Conservation (phyloP, 2,888 invertebrate species). For the Lordiphosa andalusiaca region DNA sequence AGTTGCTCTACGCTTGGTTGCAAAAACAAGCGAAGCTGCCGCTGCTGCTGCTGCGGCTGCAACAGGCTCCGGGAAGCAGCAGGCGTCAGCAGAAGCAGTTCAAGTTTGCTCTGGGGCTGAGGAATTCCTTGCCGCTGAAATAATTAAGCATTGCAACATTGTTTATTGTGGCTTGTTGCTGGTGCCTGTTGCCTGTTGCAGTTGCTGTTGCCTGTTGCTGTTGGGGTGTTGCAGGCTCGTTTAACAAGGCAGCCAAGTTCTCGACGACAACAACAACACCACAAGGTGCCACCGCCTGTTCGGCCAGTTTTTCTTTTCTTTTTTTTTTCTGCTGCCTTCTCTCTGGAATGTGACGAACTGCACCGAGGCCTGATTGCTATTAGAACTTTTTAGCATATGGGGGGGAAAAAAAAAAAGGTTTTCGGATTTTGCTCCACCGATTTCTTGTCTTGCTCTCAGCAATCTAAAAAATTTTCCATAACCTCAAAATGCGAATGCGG, state of each 20-base stretch:
- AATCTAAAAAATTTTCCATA: slow-evolving; percentile 59
- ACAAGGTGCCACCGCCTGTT: slow-evolving; percentile 65
- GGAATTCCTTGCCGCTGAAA: slow-evolving; percentile 75
- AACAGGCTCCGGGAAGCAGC: slow-evolving; percentile 22
- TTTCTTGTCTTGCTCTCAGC: slow-evolving; percentile 36
- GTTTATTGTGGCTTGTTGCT: slow-evolving; percentile 58
- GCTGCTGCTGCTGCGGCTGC: slow-evolving; percentile 33
- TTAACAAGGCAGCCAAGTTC: slow-evolving; percentile 68
- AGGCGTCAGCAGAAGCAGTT: slow-evolving; percentile 61
- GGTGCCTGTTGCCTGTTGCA: slow-evolving; percentile 16
- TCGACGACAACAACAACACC: slow-evolving; percentile 39
- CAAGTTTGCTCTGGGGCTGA: slow-evolving; percentile 58
- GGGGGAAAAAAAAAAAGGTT: not conserved
- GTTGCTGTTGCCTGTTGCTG: slow-evolving; percentile 31
- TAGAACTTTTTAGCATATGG: slow-evolving; percentile 11
- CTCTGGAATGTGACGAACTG: slow-evolving; percentile 50
- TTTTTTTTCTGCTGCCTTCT: slow-evolving; percentile 20
- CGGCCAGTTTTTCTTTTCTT: slow-evolving; percentile 47
- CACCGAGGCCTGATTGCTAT: slow-evolving; percentile 11
- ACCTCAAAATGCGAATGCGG: slow-evolving; percentile 51
- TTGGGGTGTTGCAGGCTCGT: slow-evolving; percentile 73
- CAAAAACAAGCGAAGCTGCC: slow-evolving; percentile 47
- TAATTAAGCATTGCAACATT: slow-evolving; percentile 75
- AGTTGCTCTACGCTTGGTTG: slow-evolving; percentile 52
- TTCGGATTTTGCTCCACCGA: slow-evolving; percentile 13